These are phyloP conservation scores for Pelochelys cantorii DNA, from an alignment of 2,797 vertebrate species.

Conservation along the genomic window DNA sequence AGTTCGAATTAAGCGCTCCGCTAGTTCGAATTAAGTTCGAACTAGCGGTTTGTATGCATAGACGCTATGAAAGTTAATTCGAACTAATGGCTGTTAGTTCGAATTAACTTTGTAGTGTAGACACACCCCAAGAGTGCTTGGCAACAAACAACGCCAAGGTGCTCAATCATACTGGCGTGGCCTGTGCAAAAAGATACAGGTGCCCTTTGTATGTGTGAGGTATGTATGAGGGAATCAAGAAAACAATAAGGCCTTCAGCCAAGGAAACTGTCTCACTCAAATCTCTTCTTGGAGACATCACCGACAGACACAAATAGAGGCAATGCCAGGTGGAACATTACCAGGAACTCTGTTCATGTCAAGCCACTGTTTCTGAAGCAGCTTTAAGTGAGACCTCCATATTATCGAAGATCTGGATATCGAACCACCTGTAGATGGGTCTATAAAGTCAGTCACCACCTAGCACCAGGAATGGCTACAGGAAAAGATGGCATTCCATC, in stretches of 20 bases:
- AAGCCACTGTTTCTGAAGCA: background rate
- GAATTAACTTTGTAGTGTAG: no score
- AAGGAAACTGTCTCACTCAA: background rate
- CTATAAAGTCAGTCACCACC: background rate
- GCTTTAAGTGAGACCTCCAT: background rate
- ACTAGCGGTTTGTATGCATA: no score
- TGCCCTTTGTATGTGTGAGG: no score
- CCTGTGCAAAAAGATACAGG: no score
- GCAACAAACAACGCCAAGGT: no score
- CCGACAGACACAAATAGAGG: background rate
- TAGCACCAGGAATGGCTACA: background rate
- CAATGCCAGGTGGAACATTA: background rate
- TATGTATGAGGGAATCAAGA: background rate
- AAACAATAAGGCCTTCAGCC: background rate
- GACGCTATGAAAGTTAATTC: no score
- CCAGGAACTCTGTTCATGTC: background rate
- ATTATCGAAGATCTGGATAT: background rate
- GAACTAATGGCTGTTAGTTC: no score
- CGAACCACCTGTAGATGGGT: background rate
- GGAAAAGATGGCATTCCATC: background rate
- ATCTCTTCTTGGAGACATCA: background rate
- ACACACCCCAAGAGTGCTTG: no score
- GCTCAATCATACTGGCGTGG: no score
- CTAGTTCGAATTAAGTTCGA: no score
- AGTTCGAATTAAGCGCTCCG: no score